These are phyloP conservation scores for Tenualosa thibaudeaui DNA, from an alignment of 2,797 vertebrate genomes.

Conservation along the genomic window DNA sequence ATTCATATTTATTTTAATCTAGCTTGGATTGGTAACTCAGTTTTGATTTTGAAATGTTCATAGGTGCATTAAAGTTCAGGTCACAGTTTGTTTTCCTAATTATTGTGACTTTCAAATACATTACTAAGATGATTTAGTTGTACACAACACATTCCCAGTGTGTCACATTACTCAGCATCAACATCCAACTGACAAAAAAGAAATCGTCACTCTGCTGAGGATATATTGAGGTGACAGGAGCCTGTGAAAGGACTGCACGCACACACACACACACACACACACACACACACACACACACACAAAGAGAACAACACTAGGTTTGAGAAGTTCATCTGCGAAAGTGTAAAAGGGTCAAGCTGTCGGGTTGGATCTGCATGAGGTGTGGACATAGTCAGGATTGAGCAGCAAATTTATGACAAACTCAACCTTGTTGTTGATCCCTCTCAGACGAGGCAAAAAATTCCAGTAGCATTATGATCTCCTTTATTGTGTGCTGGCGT, in stretches of 20 bases:
- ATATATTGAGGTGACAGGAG: background rate
- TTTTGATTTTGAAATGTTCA: background rate
- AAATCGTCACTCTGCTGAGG: background rate
- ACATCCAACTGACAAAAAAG: background rate
- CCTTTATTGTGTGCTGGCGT: background rate
- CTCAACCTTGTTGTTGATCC: conserved; percentile 6
- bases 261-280: too few relatives aligned
- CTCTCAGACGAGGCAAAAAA: background rate
- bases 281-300: too few relatives aligned
- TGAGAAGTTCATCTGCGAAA: background rate
- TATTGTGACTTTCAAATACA: background rate
- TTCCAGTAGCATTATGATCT: background rate
- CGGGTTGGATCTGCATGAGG: background rate
- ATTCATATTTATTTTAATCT: too few relatives aligned
- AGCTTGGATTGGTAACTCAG: too few relatives aligned
- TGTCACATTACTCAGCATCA: background rate
- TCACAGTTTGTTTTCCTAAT: background rate
- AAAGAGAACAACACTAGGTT: background rate
- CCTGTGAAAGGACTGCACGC: background rate
- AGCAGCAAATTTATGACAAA: background rate
- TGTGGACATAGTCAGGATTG: background rate
- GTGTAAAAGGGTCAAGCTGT: background rate
- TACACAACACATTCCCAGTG: background rate
- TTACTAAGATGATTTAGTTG: background rate
- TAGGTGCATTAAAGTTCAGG: background rate